Evolutionary conservation across 2,797 vertebrate species (phyloP), one percentile per base, ranked within the genome.

Genomic region (Pseudochirops cupreus): DNA sequence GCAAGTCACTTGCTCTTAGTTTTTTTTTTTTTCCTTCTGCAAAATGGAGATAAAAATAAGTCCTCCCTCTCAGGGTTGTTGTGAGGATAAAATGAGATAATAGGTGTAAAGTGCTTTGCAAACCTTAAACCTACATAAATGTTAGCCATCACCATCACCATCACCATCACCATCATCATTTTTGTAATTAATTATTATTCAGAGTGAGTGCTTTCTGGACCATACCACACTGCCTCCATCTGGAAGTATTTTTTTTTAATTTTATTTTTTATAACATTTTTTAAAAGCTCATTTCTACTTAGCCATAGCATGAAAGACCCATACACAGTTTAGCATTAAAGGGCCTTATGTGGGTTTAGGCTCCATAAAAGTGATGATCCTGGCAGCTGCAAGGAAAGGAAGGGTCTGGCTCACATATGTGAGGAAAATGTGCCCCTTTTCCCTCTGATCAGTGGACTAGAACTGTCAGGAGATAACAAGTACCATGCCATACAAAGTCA

Each of bases 401-500:
- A 56, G 55, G n/a, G 55, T 91, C 54, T 91, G 54, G 55, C 90
- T 56, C 53, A 91, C 90, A 56, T 91, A 91, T 91, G 54, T 56
- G 55, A 91, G 54, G 54, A 56, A 91, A 91, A 91, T 56, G 31
- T n/a, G 28, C 28, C 90, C 54, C 21, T 39, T 56, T 91, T 39
- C 54, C 90, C 90, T 24, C 90, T 91, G 90, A 55, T 55, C 29
- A 91, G 53, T 52, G 50, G 90, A 55, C 53, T 91, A 50, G 90
- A 91, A 91, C 54, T 91, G n/a, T 46, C 74, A 82, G 74, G 39
- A 91, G 28, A 56, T 91, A 91, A 91, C 90, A 54, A 91, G 54
- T n/a, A 91, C 90, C 39, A 91, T 39, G 21, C 33, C 54, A 91
- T 50, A 56, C 10, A 91, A 91, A n/a, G 54, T 91, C 21, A 55